phyloP scores from a whole-genome alignment of 1,140 invertebrate genomes.

The Drosophila ercepeae region DNA sequence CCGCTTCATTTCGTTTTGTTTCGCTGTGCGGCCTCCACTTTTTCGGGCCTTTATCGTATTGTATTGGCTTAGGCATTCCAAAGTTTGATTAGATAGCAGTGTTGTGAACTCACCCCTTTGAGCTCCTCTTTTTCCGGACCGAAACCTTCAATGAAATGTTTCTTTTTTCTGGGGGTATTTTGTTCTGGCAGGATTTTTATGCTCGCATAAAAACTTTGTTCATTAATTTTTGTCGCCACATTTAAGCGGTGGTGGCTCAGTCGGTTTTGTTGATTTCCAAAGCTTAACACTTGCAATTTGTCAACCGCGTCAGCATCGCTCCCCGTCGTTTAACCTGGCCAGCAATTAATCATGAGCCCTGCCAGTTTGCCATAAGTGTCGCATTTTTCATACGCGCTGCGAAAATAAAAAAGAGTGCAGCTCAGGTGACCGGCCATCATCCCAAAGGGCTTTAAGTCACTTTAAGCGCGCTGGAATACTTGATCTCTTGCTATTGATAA shows the following conservation, averaged over 20 bases:
- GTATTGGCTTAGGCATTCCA: conserved; percentile 67
- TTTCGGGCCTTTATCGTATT: conserved; percentile 55
- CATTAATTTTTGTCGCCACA: conserved; percentile 77
- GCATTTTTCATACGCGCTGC: conserved; percentile 14
- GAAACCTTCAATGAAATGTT: neutral
- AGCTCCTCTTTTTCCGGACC: neutral
- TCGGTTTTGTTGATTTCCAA: conserved; percentile 55
- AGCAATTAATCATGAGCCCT: conserved; percentile 60
- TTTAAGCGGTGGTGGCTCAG: conserved; percentile 47
- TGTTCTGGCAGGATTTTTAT: conserved; percentile 32
- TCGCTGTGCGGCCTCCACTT: conserved; percentile 8
- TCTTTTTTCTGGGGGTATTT: conserved; percentile 18
- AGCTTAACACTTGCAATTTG: conserved; percentile 80
- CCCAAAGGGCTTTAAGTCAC: conserved; percentile 13
- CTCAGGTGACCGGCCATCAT: conserved; percentile 7
- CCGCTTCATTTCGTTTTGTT: conserved; percentile 10
- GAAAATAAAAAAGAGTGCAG: neutral
- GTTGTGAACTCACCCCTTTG: conserved; percentile 16
- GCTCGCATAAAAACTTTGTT: conserved; percentile 71
- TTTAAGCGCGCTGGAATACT: conserved; percentile 45
- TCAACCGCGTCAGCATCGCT: conserved; percentile 45
- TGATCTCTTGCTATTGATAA: conserved; percentile 60
- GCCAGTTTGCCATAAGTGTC: conserved; percentile 24
- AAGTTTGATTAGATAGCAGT: conserved; percentile 65
- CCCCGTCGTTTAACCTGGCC: conserved; percentile 33